Evolutionary conservation across 2,888 invertebrate genomes (phyloP), one percentile per base, ranked within the genome.

Genomic region (Steinernema scapterisci): DNA sequence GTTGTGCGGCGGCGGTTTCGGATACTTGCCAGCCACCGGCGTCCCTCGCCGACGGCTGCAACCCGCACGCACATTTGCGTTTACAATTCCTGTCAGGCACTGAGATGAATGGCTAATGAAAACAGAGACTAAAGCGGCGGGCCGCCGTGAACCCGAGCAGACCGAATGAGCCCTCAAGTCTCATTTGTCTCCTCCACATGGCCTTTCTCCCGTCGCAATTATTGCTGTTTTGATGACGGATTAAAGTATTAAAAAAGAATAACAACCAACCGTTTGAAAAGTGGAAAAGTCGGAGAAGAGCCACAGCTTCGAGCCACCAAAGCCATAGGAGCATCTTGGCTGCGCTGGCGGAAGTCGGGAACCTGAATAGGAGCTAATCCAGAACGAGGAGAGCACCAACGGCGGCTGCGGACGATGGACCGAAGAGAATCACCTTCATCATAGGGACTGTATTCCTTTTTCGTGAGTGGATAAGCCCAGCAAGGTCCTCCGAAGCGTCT

Each of bases 401-500:
- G n/a, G n/a, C n/a, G 38, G 38, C 38, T 38, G 38, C 38, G 38
- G 48, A n/a, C 48, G 48, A 27, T 31, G 38, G 21, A 25, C 63
- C 63, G 31, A 31, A 31, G 16, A 21, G 63, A 63, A 25, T 27
- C 31, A 63, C 63, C 27, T 63, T 63, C 63, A 63, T 63, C 11
- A 63, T 63, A n/a, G 16, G 63, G 31, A 63, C 63, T 63, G 63
- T 63, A 63, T 63, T 63, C 63, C 63, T 63, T 63, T 63, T 63
- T 63, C 63, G 63, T 63, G 11, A 48, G 38, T 38, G 38, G 38
- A 38, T 38, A 38, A 38, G 38, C 9, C 38, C 38, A 38, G 9
- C 38, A 9, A 38, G 38, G 38, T 38, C 38, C 38, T 38, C 38
- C 9, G 38, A 38, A 38, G 38, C 38, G 23, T 63, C 63, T 63